Percentiles rank a stretch among this genome's conserved stretches.
These are phyloP conservation scores for Lepidurus couesii DNA, from an alignment of 1,140 invertebrate genomes.

Conservation along the genomic window DNA sequence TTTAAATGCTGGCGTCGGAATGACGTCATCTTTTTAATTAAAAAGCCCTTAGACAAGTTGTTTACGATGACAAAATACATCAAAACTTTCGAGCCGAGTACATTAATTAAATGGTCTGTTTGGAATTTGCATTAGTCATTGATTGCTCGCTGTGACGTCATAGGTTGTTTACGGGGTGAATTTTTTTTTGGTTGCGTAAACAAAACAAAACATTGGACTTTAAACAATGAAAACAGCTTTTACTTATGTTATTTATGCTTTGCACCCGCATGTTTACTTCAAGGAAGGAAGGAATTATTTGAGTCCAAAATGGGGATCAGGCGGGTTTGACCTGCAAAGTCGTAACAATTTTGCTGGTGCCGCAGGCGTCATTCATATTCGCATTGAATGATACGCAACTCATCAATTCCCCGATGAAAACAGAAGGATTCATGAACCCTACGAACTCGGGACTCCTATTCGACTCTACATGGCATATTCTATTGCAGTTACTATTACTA, in stretches of 20 bases:
- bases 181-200: too few relatives aligned
- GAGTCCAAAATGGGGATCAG: background rate
- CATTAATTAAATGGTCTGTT: too few relatives aligned
- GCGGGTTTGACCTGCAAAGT: constrained; percentile 20
- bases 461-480: background rate
- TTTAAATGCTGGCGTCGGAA: background rate
- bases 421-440: background rate
- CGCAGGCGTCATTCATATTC: background rate
- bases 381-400: background rate
- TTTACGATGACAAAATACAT: too few relatives aligned
- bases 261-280: too few relatives aligned
- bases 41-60: too few relatives aligned
- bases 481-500: background rate
- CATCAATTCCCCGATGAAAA: constrained; percentile 11
- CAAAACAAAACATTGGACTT: too few relatives aligned
- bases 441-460: background rate
- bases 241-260: too few relatives aligned
- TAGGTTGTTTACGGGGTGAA: too few relatives aligned
- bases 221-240: too few relatives aligned
- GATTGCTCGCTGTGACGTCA: too few relatives aligned
- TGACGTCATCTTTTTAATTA: background rate
- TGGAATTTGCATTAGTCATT: too few relatives aligned
- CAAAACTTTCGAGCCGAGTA: too few relatives aligned
- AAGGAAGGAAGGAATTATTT: background rate
- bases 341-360: constrained; percentile 16